phyloP scores from a whole-genome alignment of 2,113 vertebrate genomes.

The Pseudorasbora parva region DNA sequence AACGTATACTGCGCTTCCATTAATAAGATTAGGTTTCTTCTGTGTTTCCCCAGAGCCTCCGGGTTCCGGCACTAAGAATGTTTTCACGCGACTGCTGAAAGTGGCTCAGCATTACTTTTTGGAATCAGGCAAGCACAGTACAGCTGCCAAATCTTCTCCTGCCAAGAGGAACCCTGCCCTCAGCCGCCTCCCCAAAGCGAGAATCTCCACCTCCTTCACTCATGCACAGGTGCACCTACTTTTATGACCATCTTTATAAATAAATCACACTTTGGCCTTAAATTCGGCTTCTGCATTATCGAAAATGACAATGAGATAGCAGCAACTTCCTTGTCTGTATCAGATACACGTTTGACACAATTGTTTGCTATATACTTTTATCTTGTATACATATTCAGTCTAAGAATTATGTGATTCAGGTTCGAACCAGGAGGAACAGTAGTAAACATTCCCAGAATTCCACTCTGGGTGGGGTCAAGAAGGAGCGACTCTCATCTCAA shows the following conservation, averaged over 20 bases:
- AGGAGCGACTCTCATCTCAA: slow-evolving; percentile 29
- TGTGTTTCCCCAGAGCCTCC: slow-evolving; percentile 48
- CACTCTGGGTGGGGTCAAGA: slow-evolving; percentile 11
- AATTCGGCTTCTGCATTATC: neutral
- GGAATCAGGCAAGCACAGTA: slow-evolving; percentile 52
- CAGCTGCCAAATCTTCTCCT: slow-evolving; percentile 49
- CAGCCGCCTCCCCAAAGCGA: slow-evolving; percentile 43
- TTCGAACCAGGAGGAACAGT: slow-evolving; percentile 61
- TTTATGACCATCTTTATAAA: neutral
- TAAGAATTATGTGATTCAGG: slow-evolving; percentile 44
- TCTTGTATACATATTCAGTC: neutral
- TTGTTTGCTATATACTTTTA: neutral
- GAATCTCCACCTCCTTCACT: slow-evolving; percentile 55
- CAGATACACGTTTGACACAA: neutral
- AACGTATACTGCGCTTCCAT: neutral
- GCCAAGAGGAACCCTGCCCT: slow-evolving; percentile 37
- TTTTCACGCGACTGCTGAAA: slow-evolving; percentile 64
- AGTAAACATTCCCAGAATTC: slow-evolving; percentile 51
- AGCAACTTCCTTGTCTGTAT: neutral
- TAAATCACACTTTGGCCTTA: too few relatives aligned
- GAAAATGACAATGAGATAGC: neutral
- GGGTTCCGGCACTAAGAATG: slow-evolving; percentile 50
- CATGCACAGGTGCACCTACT: slow-evolving; percentile 63
- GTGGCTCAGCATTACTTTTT: slow-evolving; percentile 67
- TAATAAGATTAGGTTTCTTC: neutral